Percentiles rank a stretch among this genome's conserved stretches.
These are phyloP conservation scores for Machaerirhynchus nigripectus DNA, from an alignment of 2,113 vertebrate genomes.

Conservation along the genomic window DNA sequence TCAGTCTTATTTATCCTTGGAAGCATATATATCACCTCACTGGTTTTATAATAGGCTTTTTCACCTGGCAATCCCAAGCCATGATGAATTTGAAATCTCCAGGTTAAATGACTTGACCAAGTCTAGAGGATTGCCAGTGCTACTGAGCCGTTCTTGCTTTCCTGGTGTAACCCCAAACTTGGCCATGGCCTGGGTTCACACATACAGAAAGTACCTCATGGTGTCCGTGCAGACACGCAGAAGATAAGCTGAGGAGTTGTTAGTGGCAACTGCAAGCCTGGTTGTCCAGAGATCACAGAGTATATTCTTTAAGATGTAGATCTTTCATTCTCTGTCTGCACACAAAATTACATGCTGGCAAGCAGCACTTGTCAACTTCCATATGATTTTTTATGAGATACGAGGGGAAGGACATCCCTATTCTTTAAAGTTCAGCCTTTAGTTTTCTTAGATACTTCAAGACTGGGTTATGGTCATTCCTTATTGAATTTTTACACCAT, in stretches of 20 bases:
- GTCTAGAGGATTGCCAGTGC: background rate
- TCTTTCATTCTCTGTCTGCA: background rate
- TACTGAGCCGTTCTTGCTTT: background rate
- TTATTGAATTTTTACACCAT: background rate
- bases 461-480: background rate
- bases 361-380: background rate
- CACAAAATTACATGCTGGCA: background rate
- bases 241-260: background rate
- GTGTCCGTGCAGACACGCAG: background rate
- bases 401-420: background rate
- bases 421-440: background rate
- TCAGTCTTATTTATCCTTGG: background rate
- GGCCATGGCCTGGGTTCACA: background rate
- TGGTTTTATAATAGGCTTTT: background rate
- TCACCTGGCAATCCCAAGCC: background rate
- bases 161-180: background rate
- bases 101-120: background rate
- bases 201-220: background rate
- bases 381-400: background rate
- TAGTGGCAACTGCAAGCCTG: background rate
- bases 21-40: background rate
- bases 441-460: background rate
- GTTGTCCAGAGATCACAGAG: background rate
- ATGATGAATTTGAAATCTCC: background rate
- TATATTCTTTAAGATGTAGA: background rate